Evolutionary conservation across 2,113 vertebrate species (phyloP).

Genomic region (Cavia porcellus): DNA sequence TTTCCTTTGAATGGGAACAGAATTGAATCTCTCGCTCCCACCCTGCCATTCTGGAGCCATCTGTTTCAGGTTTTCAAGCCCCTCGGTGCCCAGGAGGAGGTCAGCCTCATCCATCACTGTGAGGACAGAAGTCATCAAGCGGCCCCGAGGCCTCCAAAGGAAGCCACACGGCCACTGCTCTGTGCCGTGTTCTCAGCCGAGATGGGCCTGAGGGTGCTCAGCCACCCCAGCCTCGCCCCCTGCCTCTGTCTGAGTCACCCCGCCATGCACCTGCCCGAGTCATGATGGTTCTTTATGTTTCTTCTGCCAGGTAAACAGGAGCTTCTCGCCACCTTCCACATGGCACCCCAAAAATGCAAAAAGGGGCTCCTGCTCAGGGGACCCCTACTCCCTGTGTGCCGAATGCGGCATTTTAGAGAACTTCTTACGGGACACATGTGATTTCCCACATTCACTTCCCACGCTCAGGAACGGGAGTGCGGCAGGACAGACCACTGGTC

Average conservation of each 20-base stretch:
- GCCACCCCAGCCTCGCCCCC: not conserved
- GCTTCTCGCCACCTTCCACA: not conserved
- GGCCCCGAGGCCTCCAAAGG: not conserved
- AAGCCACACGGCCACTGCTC: not conserved
- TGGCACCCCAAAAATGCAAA: not conserved
- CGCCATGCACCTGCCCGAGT: not conserved
- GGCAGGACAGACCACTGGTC: not conserved
- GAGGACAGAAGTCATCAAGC: not conserved
- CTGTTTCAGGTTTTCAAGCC: not conserved
- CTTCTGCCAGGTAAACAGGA: not conserved
- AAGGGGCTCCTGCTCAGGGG: not conserved
- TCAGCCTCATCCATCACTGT: not conserved
- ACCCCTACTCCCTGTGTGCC: not conserved
- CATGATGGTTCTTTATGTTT: not conserved
- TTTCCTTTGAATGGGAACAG: not conserved
- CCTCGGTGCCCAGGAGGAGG: not conserved
- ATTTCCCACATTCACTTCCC: not conserved
- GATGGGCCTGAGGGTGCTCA: not conserved
- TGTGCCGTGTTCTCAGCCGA: not conserved
- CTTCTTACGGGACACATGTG: not conserved
- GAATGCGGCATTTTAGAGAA: not conserved
- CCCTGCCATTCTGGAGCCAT: not conserved
- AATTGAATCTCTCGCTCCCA: not conserved
- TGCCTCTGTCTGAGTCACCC: not conserved
- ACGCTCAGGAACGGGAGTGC: slow-evolving; percentile 39